A percentile compares a stretch with the other conserved stretches of the same genome.
phyloP scores from a whole-genome alignment of 2,113 vertebrate genomes.

The Nestor notabilis region DNA sequence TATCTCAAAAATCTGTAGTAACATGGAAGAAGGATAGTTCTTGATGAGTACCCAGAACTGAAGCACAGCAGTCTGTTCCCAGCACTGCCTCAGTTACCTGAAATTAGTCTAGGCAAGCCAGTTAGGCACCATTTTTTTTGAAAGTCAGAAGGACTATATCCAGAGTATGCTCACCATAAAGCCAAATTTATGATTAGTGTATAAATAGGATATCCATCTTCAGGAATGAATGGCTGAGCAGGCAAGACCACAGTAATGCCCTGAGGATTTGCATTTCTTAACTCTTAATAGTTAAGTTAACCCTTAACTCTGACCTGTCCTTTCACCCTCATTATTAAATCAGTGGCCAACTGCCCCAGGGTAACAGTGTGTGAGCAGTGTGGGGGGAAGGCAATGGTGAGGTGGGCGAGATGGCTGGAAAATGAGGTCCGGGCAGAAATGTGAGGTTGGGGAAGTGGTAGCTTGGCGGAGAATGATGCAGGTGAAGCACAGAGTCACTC shows the following conservation, averaged over 20 bases:
- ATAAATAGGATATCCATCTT: background rate
- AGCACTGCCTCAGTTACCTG: background rate
- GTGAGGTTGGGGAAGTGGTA: background rate
- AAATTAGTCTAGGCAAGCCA: background rate
- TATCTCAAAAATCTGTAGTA: background rate
- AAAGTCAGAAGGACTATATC: background rate
- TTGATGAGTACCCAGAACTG: background rate
- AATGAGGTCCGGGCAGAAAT: background rate
- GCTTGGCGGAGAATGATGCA: background rate
- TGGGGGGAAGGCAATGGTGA: background rate
- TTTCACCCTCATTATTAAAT: background rate
- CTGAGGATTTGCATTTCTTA: background rate
- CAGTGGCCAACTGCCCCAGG: background rate
- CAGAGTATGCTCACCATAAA: background rate
- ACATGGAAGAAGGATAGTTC: background rate
- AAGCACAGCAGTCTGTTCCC: background rate
- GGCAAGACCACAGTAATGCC: background rate
- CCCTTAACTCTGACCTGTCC: background rate
- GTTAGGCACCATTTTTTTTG: background rate
- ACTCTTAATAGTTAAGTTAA: too few species aligned
- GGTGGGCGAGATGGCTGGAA: background rate
- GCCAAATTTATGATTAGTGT: background rate
- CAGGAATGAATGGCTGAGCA: background rate
- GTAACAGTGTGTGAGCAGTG: rapidly evolving
- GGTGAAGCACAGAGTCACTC: background rate